phyloP scores from a whole-genome alignment of 2,888 invertebrate species.

The Sphecodes monilicornis region DNA sequence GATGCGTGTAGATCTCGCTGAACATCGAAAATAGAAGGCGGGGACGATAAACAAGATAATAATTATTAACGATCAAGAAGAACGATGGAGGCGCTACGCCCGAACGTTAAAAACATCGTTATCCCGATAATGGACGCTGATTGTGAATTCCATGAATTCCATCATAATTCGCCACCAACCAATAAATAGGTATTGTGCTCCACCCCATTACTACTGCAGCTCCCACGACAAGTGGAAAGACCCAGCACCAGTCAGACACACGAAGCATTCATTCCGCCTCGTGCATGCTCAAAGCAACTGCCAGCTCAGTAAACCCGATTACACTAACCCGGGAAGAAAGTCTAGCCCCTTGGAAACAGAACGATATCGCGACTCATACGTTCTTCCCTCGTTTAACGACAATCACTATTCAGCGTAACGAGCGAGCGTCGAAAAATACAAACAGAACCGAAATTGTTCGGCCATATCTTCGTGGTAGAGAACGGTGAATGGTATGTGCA shows the following conservation, averaged over 20 bases:
- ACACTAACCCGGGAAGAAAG: not conserved
- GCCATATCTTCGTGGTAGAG: not conserved
- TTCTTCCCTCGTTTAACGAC: not conserved
- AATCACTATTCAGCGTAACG: not conserved
- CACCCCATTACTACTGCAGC: not conserved
- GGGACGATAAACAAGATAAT: too few species aligned
- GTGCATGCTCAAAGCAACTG: not conserved
- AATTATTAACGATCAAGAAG: too few species aligned
- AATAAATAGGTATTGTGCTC: not conserved
- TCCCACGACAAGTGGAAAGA: not conserved
- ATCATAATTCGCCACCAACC: not conserved
- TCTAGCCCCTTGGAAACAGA: not conserved
- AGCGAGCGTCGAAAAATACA: not conserved
- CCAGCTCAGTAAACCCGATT: not conserved
- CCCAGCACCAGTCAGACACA: not conserved
- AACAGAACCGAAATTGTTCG: constrained; percentile 6
- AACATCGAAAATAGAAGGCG: too few species aligned
- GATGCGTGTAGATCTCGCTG: too few species aligned
- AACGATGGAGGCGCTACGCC: too few species aligned
- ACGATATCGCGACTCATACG: not conserved
- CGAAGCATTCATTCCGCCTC: not conserved
- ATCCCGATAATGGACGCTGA: too few species aligned
- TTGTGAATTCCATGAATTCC: too few species aligned
- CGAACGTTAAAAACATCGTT: too few species aligned
- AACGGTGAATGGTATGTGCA: not conserved